Evolutionary conservation across 2,888 invertebrate genomes (phyloP), one percentile per base, ranked within the genome.

Genomic region (Trichopoda pennipes): DNA sequence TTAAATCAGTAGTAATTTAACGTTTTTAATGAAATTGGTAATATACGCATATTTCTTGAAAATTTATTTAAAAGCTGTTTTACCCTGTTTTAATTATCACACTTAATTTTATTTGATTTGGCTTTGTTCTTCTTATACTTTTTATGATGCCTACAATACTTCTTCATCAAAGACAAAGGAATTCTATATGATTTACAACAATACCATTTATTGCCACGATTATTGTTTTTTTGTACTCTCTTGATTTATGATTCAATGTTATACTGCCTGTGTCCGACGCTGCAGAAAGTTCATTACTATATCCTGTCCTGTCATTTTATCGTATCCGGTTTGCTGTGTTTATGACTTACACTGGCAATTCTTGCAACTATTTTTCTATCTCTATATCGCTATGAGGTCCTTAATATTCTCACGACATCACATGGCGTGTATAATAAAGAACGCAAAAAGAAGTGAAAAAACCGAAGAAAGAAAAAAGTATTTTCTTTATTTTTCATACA

Each of bases 101-200:
- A 17, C 23, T 32, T 47, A 10, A 69, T 32, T 16, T 32, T 63
- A 6, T 19, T 51, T 42, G 21, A 6, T 38, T 23, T 19, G 42
- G 17, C 32, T 68, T 17, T 42, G 14, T 23, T 49, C 9, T 44
- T 63, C 23, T 51, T 56, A 47, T 38, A 38, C 23, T 64, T 64
- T 58, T 55, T 17, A 17, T 68, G 19, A 66, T 60, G 28, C 12
- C 14, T 32, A 51, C 35, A 51, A 61, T 51, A 21, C 58, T 47
- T 28, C 14, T 55, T 73, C 49, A 61, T 35, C 47, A 38, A 47
- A 69, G 53, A 69, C n/a, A 61, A 61, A n/a, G 21, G 19, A 38
- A 61, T 75, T 86, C 85, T 86, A 87, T 87, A 88, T 87, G 87
- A 88, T 88, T 89, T 89, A 88, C 86, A 87, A 89, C 88, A 89